Conservation (phyloP, 2,888 invertebrate species). For the Epistrophella euchroma region DNA sequence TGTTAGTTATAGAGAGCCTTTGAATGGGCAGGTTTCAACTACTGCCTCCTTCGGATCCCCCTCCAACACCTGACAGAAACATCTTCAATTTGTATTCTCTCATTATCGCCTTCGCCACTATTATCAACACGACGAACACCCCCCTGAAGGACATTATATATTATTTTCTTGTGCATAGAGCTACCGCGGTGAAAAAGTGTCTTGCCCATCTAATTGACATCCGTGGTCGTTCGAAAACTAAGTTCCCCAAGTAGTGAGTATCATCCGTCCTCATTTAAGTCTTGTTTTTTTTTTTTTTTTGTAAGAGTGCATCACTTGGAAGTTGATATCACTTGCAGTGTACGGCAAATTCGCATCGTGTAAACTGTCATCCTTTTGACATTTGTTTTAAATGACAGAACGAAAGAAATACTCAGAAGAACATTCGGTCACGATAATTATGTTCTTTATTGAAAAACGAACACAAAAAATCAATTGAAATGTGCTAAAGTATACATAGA, state of each 20-base stretch:
- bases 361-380: conserved; percentile 61
- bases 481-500: conserved; percentile 27
- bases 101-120: conserved; percentile 23
- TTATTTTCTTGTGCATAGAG: conserved; percentile 44
- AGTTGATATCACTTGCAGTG: conserved; percentile 52
- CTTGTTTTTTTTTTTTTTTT: conserved; percentile 38
- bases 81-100: conserved; percentile 25
- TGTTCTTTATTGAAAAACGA: conserved; percentile 2
- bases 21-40: conserved; percentile 57
- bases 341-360: conserved; percentile 57
- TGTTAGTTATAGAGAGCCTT: conserved; percentile 12
- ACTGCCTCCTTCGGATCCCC: conserved; percentile 29
- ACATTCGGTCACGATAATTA: conserved; percentile 49
- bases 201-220: conserved; percentile 26
- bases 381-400: conserved; percentile 59
- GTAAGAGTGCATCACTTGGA: conserved; percentile 57
- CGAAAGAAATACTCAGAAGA: conserved; percentile 48
- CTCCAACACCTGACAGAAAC: conserved; percentile 27
- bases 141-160: conserved; percentile 41
- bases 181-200: conserved; percentile 61
- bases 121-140: conserved; percentile 15
- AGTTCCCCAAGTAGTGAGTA: conserved; percentile 23
- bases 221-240: conserved; percentile 25
- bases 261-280: conserved; percentile 33
- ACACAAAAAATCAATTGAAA: conserved; percentile 36